A percentile compares a stretch with the other conserved stretches of the same genome.
These are phyloP conservation scores for Gymnobelideus leadbeateri DNA, from an alignment of 2,113 vertebrate genomes.

Conservation along the genomic window DNA sequence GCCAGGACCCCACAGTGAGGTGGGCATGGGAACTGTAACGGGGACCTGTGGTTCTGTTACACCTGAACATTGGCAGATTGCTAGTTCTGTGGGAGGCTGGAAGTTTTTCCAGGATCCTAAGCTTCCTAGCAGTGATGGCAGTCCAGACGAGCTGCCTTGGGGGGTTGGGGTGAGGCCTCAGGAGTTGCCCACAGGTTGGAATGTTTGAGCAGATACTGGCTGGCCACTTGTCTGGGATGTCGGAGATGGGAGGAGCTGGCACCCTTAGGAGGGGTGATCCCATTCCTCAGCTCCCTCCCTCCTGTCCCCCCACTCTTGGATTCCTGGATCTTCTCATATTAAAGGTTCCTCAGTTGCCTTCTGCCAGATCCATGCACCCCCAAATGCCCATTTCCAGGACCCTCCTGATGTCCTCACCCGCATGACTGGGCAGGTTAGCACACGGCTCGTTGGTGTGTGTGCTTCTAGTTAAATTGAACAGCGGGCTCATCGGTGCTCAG, in stretches of 20 bases:
- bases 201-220: background rate
- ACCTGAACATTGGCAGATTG: background rate
- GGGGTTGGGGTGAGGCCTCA: background rate
- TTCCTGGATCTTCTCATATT: background rate
- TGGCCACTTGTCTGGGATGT: background rate
- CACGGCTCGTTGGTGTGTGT: background rate
- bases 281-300: background rate
- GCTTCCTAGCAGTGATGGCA: background rate
- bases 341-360: background rate
- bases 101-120: background rate
- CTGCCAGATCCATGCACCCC: background rate
- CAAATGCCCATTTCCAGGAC: background rate
- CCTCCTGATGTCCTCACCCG: background rate
- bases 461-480: constrained; percentile 61
- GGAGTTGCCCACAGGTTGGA: background rate
- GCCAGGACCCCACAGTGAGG: background rate
- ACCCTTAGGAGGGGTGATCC: background rate
- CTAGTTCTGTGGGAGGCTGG: background rate
- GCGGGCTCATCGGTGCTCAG: constrained; percentile 59
- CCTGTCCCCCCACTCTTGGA: background rate
- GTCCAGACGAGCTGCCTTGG: background rate
- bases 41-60: background rate
- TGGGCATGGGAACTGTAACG: background rate
- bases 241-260: too few species aligned
- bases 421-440: background rate